These are phyloP conservation scores for Platysteira castanea DNA, from an alignment of 2,113 vertebrate genomes.

Conservation along the genomic window DNA sequence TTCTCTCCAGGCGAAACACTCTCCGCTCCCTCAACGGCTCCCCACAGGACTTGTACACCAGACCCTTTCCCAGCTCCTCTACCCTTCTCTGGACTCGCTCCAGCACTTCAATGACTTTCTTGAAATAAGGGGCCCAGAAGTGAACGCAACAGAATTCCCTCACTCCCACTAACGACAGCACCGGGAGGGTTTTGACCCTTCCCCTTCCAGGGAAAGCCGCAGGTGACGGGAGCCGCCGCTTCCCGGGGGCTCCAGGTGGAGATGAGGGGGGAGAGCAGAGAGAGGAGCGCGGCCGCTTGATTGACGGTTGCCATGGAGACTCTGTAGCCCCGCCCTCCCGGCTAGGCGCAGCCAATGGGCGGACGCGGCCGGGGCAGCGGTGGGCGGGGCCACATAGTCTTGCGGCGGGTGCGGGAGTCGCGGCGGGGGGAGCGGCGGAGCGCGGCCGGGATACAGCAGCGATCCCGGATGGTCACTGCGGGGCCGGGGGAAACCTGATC, in stretches of 20 bases:
- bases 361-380: conserved; percentile 53
- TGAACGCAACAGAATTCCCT: fast-evolving
- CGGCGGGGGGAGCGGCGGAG: conserved; percentile 71
- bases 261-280: background rate
- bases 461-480: conserved; percentile 89
- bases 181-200: background rate
- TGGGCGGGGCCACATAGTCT: conserved; percentile 70
- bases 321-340: conserved; percentile 52
- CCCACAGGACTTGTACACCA: background rate
- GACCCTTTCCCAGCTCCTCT: background rate
- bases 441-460: conserved; percentile 86
- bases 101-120: background rate
- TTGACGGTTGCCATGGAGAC: conserved; percentile 65
- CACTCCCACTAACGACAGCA: fast-evolving
- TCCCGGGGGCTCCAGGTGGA: conserved; percentile 54
- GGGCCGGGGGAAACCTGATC: conserved; percentile 97
- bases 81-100: background rate
- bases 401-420: conserved; percentile 71
- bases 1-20: background rate
- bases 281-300: conserved; percentile 53
- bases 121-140: background rate
- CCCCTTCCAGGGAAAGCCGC: background rate
- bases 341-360: conserved; percentile 65
- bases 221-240: background rate
- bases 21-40: background rate